Base-by-base conservation (phyloP, 1,140 invertebrate genomes). In the Notospermus geniculatus region DNA sequence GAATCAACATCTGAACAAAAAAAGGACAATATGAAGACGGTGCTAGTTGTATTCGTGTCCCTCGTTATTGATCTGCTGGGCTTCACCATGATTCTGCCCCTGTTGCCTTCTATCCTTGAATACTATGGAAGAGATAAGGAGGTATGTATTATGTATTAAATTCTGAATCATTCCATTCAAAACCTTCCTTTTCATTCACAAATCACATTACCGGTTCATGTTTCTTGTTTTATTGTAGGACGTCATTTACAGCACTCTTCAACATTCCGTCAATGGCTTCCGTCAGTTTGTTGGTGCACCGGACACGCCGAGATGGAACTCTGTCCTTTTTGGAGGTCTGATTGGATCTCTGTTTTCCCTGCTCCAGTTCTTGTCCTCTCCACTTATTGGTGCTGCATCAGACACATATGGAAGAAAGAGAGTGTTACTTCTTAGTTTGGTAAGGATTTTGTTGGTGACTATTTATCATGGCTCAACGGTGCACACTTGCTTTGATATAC, bases 281-380 rank as follows among this genome's bases (percentile, higher is more conserved):
- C 89, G 91, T 77, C 80, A 84, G 50, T 71, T 89, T 9, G 86
- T 95, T n/a, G 90, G 93, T 58, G 90, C 90, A 36, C 94, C 94
- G 5, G 88, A 91, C 59, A 78, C 73, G 15, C 70, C 74, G 13
- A 85, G 87, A 71, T 95, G 92, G 78, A 91, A 90, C 75, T 91
- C 91, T 59, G 93, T 98, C 55, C 83, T 98, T 32, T 96, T 96
- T 85, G 95, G 94, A 75, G 95, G 94, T 25, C 87, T 96, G 63
- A 83, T 99, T 7, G 97, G 97, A 0, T 99, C 97, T 1, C 86
- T 98, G 86, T 99, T 97, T 77, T 97, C 94, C 58, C 91, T 97
- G 78, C 82, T 98, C 30, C 96, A 99, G 83, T 99, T 97, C 84
- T 71, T 98, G 50, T 89, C 91, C 19, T 94, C 95, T 22, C 96